Evolutionary conservation across 2,888 invertebrate genomes (phyloP).

Genomic region (Platycheirus albimanus): DNA sequence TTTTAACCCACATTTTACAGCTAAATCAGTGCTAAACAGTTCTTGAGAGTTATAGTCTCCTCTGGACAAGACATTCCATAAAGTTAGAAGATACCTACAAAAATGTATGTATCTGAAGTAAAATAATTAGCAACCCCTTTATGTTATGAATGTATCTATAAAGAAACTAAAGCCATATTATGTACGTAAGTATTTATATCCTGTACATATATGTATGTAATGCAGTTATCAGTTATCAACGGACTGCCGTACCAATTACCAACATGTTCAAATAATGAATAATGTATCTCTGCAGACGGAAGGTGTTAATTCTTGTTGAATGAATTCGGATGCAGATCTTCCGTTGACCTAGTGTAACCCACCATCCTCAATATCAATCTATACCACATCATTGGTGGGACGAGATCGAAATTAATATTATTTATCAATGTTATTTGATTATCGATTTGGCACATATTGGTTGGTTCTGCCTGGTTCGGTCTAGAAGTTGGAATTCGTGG

Average conservation of each 20-base stretch:
- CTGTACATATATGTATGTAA: background rate
- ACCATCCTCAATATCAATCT: constrained; percentile 24
- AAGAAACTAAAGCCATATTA: too few relatives aligned
- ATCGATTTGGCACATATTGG: constrained; percentile 69
- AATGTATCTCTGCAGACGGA: constrained; percentile 18
- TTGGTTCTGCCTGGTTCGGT: background rate
- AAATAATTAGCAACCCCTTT: constrained; percentile 72
- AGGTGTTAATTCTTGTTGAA: constrained; percentile 69
- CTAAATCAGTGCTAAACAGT: constrained; percentile 64
- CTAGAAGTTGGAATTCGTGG: constrained; percentile 21
- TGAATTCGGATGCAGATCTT: constrained; percentile 65
- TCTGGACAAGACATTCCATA: background rate
- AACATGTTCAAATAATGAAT: constrained; percentile 8
- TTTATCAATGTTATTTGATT: constrained; percentile 67
- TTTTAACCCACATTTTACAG: constrained; percentile 65
- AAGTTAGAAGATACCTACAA: constrained; percentile 23
- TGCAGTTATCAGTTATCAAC: background rate
- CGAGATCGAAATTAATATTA: constrained; percentile 73
- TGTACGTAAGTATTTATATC: too few relatives aligned
- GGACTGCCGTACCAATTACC: constrained; percentile 55
- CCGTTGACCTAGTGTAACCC: constrained; percentile 43
- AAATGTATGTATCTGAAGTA: constrained; percentile 19
- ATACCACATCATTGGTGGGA: constrained; percentile 25
- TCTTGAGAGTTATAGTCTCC: constrained; percentile 35
- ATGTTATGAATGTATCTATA: too few relatives aligned